phyloP scores from a whole-genome alignment of 2,797 vertebrate genomes.

The Mus caroli region DNA sequence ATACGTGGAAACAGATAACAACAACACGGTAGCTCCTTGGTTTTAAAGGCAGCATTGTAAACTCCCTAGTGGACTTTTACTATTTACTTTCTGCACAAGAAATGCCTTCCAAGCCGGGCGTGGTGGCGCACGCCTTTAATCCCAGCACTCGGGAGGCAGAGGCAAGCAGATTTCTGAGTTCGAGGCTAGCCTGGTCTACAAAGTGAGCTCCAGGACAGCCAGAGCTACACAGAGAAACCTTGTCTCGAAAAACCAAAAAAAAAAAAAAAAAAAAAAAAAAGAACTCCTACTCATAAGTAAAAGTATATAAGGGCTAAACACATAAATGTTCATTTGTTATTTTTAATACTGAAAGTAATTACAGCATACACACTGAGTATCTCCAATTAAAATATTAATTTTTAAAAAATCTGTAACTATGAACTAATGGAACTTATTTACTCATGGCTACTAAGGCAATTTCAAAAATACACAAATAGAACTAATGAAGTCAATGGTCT shows the following conservation, averaged over 20 bases:
- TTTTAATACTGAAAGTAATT: slow-evolving; percentile 57
- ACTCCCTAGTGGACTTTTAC: slow-evolving; percentile 28
- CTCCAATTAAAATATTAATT: slow-evolving; percentile 48
- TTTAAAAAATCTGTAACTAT: slow-evolving; percentile 27
- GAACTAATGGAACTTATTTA: slow-evolving; percentile 47
- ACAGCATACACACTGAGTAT: neutral
- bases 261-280: no score
- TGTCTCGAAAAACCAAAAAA: no score
- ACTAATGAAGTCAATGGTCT: slow-evolving; percentile 57
- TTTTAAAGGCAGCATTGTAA: slow-evolving; percentile 46
- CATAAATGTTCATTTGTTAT: neutral
- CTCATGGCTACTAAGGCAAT: slow-evolving; percentile 34
- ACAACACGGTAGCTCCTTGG: slow-evolving; percentile 44
- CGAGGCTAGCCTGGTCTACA: no score
- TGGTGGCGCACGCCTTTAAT: no score
- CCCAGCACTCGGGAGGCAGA: no score
- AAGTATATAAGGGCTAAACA: slow-evolving; percentile 19
- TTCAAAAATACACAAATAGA: slow-evolving; percentile 25
- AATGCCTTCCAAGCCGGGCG: slow-evolving; percentile 25
- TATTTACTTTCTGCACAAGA: slow-evolving; percentile 57
- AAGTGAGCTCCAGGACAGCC: no score
- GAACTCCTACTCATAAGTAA: slow-evolving; percentile 53
- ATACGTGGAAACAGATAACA: slow-evolving; percentile 22
- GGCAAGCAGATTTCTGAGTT: no score
- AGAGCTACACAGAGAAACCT: no score